Conservation (phyloP, 2,888 invertebrate species). For the Augiades crinisus region DNA sequence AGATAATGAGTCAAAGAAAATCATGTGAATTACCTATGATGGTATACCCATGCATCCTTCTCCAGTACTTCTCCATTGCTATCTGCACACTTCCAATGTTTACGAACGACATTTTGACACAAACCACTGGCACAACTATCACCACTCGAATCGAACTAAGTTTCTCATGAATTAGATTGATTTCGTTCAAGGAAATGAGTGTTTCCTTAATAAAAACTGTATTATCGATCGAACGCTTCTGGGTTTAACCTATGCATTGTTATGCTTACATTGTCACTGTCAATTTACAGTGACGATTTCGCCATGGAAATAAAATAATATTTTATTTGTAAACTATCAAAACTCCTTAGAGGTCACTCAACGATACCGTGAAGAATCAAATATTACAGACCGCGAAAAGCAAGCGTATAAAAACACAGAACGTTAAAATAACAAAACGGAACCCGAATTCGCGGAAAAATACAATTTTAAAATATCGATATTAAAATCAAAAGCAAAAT, state of each 20-base stretch:
- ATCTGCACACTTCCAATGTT: conserved; percentile 48
- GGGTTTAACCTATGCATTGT: conserved; percentile 14
- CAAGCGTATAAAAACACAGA: too few relatives aligned
- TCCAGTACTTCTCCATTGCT: conserved; percentile 49
- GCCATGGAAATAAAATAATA: not conserved
- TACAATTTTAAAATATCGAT: too few relatives aligned
- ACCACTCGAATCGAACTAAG: not conserved
- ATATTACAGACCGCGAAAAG: too few relatives aligned
- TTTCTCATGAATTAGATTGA: conserved; percentile 1
- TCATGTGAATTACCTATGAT: conserved; percentile 59
- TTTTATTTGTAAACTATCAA: not conserved
- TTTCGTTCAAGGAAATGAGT: conserved; percentile 16
- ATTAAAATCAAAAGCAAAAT: too few relatives aligned
- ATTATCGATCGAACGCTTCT: conserved; percentile 7
- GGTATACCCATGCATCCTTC: conserved; percentile 58
- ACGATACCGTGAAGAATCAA: too few relatives aligned
- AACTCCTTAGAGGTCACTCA: too few relatives aligned
- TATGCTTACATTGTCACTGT: conserved; percentile 10
- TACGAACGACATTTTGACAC: conserved; percentile 27
- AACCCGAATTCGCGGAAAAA: too few relatives aligned
- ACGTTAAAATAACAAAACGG: too few relatives aligned
- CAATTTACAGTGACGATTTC: not conserved
- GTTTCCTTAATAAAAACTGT: conserved; percentile 19
- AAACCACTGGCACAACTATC: conserved; percentile 3
- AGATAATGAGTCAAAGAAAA: too few relatives aligned